phyloP scores from a whole-genome alignment of 2,113 vertebrate genomes.

The Puntigrus tetrazona region DNA sequence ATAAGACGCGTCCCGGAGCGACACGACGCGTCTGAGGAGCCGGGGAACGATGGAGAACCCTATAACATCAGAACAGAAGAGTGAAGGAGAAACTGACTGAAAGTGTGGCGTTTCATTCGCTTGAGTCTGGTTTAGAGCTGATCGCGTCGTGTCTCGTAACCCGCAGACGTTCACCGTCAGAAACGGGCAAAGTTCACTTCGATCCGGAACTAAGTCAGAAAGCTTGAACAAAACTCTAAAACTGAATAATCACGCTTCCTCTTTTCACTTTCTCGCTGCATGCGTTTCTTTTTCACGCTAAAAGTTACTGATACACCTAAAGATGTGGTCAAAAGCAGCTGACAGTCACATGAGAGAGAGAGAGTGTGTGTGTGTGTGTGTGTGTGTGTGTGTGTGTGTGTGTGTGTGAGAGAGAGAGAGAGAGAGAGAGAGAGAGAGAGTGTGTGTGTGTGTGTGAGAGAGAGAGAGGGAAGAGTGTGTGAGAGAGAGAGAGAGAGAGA shows the following conservation, averaged over 20 bases:
- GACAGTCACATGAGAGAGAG: conserved; percentile 78
- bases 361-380: conserved; percentile 20
- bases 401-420: conserved; percentile 49
- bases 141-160: neutral
- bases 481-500: too few species aligned
- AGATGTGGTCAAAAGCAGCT: conserved; percentile 70
- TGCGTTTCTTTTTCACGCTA: conserved; percentile 24
- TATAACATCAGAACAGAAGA: neutral
- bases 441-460: too few species aligned
- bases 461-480: too few species aligned
- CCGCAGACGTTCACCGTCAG: neutral
- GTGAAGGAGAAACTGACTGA: too few species aligned
- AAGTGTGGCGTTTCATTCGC: neutral
- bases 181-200: neutral
- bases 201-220: neutral
- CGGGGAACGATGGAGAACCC: conserved; percentile 1
- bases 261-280: neutral
- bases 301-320: conserved; percentile 56
- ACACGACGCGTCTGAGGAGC: conserved; percentile 38
- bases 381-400: neutral
- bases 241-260: neutral
- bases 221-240: neutral
- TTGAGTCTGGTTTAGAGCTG: too few species aligned
- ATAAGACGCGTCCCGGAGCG: neutral
- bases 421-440: too few species aligned